Base-by-base conservation (phyloP, 1,140 invertebrate species). In the Pissodes strobi region DNA sequence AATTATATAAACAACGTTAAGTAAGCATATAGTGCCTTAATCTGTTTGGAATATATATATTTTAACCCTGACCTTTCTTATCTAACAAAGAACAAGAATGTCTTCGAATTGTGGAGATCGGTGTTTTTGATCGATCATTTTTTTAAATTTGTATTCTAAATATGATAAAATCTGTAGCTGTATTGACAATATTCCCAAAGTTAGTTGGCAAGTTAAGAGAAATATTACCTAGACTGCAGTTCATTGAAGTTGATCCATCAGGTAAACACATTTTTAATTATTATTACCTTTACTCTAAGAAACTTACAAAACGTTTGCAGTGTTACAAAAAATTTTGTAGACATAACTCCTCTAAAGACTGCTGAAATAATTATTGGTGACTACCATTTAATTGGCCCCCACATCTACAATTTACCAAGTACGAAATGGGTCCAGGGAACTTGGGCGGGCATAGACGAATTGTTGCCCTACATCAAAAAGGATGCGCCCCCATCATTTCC, bases 381-480 rank as follows among this genome's bases (percentile, higher is more conserved):
- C 65, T 79, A 72, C 17, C 59, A 80, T 68, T 72, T 79, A 30
- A 66, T 82, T 27, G 69, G 72, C 57, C 74, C 77, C 22, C 68
- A 80, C 57, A 39, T 72, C 12, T 71, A 79, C 21, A 58, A 76
- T 23, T 70, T 83, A 46, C 72, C 72, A 53, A 67, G 74, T 3
- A 52, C 74, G 9, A 80, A 80, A 73, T 83, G 81, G 81, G 66
- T 81, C 15, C 82, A 82, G 70, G 73, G 77, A 38, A 83, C 82
- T 18, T 83, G 79, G 78, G 82, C 82, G 17, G 81, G 82, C 13
- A 68, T 81, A 10, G 80, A 83, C 41, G 23, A 23, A 6, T 52
- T 80, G 9, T 23, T 73, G 9, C 63, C 60, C 41, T 21, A 60
- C 37, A 65, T 78, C 17, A 63, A 68, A 46, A 46, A 70, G 25